phyloP scores from a whole-genome alignment of 2,797 vertebrate genomes.

The Rhyacichthys aspro region DNA sequence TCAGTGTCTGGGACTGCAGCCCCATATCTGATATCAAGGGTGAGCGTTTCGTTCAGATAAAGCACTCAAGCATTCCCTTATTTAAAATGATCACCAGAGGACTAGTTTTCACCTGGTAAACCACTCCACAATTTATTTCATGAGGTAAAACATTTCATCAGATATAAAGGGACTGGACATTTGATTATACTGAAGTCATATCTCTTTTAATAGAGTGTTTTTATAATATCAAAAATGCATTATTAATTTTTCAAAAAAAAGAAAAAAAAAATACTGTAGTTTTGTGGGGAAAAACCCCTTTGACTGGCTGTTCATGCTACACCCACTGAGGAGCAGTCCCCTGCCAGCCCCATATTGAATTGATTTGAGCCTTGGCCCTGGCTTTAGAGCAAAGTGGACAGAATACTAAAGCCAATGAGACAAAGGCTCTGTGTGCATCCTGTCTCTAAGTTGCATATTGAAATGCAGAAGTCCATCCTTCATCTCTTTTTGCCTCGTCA shows the following conservation, averaged over 20 bases:
- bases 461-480: conserved; percentile 56
- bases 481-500: conserved; percentile 34
- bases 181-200: no score
- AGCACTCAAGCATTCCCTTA: conserved; percentile 24
- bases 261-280: conserved; percentile 12
- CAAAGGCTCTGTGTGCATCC: conserved; percentile 72
- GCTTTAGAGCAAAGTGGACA: conserved; percentile 56
- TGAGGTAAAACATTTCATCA: no score
- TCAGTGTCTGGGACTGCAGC: conserved; percentile 67
- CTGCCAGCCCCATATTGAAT: conserved; percentile 70
- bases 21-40: conserved; percentile 63
- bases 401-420: conserved; percentile 71
- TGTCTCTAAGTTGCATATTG: conserved; percentile 64
- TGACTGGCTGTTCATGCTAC: conserved; percentile 40
- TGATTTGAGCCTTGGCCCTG: conserved; percentile 67
- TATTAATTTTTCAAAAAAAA: no score
- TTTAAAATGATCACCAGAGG: not conserved
- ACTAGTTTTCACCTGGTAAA: no score
- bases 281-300: conserved; percentile 28
- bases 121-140: no score
- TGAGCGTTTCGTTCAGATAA: conserved; percentile 38
- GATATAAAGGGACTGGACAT: no score
- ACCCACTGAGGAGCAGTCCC: conserved; percentile 47
- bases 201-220: no score
- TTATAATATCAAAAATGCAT: no score